Percentiles rank a stretch among this genome's conserved stretches.
These are phyloP conservation scores for Thalpophila matura DNA, from an alignment of 2,888 invertebrate genomes.

Conservation along the genomic window DNA sequence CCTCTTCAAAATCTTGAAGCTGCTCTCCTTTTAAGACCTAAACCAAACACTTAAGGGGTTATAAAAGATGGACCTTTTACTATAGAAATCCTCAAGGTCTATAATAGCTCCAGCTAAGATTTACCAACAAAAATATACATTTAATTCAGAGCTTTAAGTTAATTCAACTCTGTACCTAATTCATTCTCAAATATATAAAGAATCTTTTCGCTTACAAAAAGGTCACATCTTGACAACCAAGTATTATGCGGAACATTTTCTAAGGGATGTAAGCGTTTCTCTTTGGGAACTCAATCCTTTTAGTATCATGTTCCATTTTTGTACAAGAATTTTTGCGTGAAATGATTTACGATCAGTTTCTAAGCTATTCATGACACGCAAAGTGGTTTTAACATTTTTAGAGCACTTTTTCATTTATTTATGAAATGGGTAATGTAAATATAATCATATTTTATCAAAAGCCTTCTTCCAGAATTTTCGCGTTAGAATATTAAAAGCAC, in stretches of 20 bases:
- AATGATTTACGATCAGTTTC: slow-evolving; percentile 55
- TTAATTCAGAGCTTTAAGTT: slow-evolving; percentile 11
- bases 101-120: too few relatives aligned
- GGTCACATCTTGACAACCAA: slow-evolving; percentile 28
- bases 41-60: not conserved
- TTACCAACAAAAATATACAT: slow-evolving; percentile 4
- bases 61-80: not conserved
- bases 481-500: too few relatives aligned
- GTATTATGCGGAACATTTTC: slow-evolving; percentile 13
- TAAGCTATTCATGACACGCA: slow-evolving; percentile 41
- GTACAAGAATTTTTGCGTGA: slow-evolving; percentile 25
- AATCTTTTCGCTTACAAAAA: slow-evolving; percentile 14
- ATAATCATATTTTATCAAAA: too few relatives aligned
- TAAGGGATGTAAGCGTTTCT: slow-evolving; percentile 31
- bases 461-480: not conserved
- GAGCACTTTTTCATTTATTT: slow-evolving; percentile 15
- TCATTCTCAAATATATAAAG: slow-evolving; percentile 5
- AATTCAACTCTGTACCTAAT: not conserved
- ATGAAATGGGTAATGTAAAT: slow-evolving; percentile 4
- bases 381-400: slow-evolving; percentile 43
- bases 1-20: not conserved
- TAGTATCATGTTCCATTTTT: slow-evolving; percentile 33
- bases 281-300: slow-evolving; percentile 41
- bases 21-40: not conserved
- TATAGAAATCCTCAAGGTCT: not conserved